A percentile compares a stretch with the other conserved stretches of the same genome.
Conservation (phyloP, 1,140 invertebrate species). For the Penaeus japonicus region DNA sequence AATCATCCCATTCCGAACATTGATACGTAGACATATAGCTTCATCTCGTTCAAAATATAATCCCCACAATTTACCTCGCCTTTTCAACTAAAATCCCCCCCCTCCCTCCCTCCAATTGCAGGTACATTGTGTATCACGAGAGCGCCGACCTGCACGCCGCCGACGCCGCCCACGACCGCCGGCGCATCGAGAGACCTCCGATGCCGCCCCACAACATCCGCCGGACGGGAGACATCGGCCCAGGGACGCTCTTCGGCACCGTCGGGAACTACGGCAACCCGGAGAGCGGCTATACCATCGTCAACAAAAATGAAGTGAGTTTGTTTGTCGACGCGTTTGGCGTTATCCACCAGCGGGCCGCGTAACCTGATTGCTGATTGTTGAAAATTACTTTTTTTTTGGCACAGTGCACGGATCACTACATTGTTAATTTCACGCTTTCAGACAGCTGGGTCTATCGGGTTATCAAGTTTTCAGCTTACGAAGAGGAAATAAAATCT, state of each 20-base stretch:
- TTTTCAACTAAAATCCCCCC: not conserved
- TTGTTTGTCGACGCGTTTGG: not conserved
- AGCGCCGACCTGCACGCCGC: not conserved
- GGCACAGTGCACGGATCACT: too few species aligned
- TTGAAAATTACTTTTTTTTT: too few species aligned
- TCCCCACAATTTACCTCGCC: too few species aligned
- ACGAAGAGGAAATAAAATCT: too few species aligned
- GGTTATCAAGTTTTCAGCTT: too few species aligned
- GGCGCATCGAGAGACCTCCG: not conserved
- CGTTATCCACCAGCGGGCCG: not conserved
- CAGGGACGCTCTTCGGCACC: slow-evolving; percentile 3
- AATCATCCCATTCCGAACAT: too few species aligned
- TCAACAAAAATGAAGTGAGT: slow-evolving; percentile 31
- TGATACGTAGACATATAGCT: not conserved
- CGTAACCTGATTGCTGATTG: too few species aligned
- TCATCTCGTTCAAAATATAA: not conserved
- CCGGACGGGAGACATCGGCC: not conserved
- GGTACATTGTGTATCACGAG: slow-evolving; percentile 23
- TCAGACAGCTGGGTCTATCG: too few species aligned
- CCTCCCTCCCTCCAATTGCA: not conserved
- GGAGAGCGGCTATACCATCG: slow-evolving; percentile 11
- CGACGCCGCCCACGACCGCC: not conserved
- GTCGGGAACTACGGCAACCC: slow-evolving; percentile 34
- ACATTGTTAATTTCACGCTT: too few species aligned
- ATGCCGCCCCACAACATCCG: not conserved